phyloP scores from a whole-genome alignment of 2,888 invertebrate genomes.

The Orthosia incerta region DNA sequence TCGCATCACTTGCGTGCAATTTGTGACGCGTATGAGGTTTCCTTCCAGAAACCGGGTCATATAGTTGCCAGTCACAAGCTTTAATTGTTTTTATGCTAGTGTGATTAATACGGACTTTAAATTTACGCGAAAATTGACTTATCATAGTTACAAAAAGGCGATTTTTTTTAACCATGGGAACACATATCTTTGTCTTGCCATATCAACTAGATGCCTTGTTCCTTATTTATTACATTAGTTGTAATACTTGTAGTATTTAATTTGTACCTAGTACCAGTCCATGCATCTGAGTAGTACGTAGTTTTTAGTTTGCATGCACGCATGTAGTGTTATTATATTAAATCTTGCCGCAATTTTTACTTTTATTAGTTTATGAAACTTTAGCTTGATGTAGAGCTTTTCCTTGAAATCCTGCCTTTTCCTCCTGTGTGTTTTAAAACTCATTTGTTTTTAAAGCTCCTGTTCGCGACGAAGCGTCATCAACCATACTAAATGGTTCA shows the following conservation, averaged over 20 bases:
- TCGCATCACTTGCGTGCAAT: no score
- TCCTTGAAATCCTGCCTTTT: background rate
- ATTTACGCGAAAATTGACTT: no score
- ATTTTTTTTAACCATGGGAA: background rate
- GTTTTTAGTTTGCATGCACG: conserved; percentile 40
- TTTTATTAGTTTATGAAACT: conserved; percentile 12
- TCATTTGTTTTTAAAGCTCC: no score
- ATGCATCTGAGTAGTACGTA: conserved; percentile 29
- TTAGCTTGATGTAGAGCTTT: conserved; percentile 1
- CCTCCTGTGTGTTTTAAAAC: no score
- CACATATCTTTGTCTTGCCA: background rate
- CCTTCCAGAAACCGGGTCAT: no score
- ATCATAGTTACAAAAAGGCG: no score
- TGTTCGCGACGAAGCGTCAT: no score
- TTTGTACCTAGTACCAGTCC: background rate
- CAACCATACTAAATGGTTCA: no score
- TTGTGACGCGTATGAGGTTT: no score
- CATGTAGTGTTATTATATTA: conserved; percentile 41
- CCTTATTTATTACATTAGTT: background rate
- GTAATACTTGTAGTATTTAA: background rate
- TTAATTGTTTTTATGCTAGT: background rate
- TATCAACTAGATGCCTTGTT: background rate
- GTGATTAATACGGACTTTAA: background rate
- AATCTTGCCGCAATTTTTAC: conserved; percentile 30
- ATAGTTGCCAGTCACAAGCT: background rate